Evolutionary conservation across 2,113 vertebrate genomes (phyloP).

Genomic region (Centrocercus urophasianus): DNA sequence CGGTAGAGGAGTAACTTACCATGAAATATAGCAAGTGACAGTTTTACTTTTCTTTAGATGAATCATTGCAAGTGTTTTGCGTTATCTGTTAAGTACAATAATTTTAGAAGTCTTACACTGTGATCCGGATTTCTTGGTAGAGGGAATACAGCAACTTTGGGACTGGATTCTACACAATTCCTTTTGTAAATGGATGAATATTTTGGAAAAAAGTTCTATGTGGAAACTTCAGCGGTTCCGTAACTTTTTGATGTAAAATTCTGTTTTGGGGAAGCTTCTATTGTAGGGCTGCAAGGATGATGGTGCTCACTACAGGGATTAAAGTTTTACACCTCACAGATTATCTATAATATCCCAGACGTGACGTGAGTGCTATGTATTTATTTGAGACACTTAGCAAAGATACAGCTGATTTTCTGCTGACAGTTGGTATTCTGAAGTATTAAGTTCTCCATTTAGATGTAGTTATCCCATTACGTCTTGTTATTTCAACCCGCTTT

Average conservation of each 20-base stretch:
- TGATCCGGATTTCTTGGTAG: neutral
- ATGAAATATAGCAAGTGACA: neutral
- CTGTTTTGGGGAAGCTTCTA: neutral
- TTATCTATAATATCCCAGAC: neutral
- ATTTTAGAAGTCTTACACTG: neutral
- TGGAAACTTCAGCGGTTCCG: neutral
- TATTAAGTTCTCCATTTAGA: neutral
- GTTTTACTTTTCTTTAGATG: neutral
- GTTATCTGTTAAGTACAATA: neutral
- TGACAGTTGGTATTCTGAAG: neutral
- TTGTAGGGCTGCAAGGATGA: neutral
- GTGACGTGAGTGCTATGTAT: neutral
- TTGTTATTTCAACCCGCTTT: slow-evolving; percentile 53
- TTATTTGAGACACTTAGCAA: slow-evolving; percentile 25
- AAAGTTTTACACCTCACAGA: neutral
- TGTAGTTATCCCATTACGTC: slow-evolving; percentile 21
- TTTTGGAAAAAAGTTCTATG: neutral
- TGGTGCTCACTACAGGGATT: neutral
- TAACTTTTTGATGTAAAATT: neutral
- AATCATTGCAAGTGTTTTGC: neutral
- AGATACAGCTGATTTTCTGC: neutral
- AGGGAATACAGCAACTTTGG: neutral
- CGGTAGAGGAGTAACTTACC: neutral
- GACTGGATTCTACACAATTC: neutral
- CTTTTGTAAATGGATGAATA: neutral